These are phyloP conservation scores for Scartelaos histophorus DNA, from an alignment of 2,113 vertebrate species.

Conservation along the genomic window DNA sequence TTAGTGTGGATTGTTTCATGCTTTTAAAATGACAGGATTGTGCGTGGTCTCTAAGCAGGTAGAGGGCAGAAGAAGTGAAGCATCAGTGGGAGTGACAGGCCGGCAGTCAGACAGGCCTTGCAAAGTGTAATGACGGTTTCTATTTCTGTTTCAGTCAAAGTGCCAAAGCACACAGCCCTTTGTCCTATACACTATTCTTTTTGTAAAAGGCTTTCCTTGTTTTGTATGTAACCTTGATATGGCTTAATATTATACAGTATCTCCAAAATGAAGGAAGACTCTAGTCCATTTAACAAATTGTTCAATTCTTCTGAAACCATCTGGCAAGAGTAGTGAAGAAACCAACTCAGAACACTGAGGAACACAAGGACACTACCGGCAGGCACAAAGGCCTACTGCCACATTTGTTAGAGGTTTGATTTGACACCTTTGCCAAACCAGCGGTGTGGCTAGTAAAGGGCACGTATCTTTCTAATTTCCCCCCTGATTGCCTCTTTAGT, in stretches of 20 bases:
- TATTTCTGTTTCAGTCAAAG: constrained; percentile 63
- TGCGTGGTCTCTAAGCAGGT: neutral
- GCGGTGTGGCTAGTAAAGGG: no score
- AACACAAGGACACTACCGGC: no score
- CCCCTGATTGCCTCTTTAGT: no score
- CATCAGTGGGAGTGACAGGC: constrained; percentile 1
- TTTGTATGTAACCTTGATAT: neutral
- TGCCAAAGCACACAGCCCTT: constrained; percentile 26
- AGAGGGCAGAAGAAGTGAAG: neutral
- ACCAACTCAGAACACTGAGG: no score
- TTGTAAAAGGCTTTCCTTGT: no score
- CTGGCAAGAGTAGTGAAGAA: no score
- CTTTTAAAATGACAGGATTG: neutral
- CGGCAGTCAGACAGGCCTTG: constrained; percentile 14
- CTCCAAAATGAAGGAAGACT: neutral
- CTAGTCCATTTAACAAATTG: no score
- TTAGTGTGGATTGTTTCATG: neutral
- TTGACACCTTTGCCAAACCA: no score
- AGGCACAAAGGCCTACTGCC: no score
- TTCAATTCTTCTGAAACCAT: no score
- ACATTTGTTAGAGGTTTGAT: no score
- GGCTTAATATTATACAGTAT: neutral
- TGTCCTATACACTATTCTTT: constrained; percentile 4
- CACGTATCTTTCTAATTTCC: no score
- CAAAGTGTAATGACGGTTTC: constrained; percentile 51